Percentiles rank a stretch among this genome's conserved stretches.
Conservation (phyloP, 2,797 vertebrate species). For the Percopsis omiscomaycus region DNA sequence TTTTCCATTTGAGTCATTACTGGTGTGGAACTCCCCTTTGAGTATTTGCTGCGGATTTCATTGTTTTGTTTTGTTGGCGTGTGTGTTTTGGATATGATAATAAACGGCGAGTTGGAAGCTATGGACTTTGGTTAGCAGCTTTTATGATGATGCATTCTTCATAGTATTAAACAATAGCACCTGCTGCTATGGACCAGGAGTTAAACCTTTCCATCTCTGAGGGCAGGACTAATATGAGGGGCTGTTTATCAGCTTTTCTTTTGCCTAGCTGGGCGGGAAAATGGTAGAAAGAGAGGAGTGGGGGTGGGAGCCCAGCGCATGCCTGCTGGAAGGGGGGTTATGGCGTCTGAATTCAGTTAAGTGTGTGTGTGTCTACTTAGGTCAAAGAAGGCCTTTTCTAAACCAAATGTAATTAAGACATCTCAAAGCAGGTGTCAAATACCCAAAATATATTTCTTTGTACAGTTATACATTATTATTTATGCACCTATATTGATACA, state of each 20-base stretch:
- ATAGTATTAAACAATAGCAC: neutral
- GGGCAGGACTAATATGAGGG: slow-evolving; percentile 23
- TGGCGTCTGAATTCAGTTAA: slow-evolving; percentile 35
- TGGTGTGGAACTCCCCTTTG: neutral
- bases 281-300: slow-evolving; percentile 37
- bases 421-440: neutral
- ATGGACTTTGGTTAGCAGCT: too few relatives aligned
- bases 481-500: too few relatives aligned
- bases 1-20: neutral
- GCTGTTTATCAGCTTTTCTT: slow-evolving; percentile 41
- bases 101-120: too few relatives aligned
- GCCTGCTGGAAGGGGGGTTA: slow-evolving; percentile 28
- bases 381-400: slow-evolving; percentile 5
- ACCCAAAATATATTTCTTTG: neutral
- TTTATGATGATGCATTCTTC: too few relatives aligned
- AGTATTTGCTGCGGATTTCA: neutral
- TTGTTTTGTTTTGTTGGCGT: neutral
- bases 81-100: neutral
- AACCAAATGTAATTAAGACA: neutral
- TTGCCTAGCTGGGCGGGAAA: slow-evolving; percentile 75
- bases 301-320: slow-evolving; percentile 25
- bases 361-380: slow-evolving; percentile 3
- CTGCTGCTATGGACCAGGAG: neutral
- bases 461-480: neutral
- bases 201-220: neutral